phyloP scores from a whole-genome alignment of 2,113 vertebrate genomes.

The Turnix velox region DNA sequence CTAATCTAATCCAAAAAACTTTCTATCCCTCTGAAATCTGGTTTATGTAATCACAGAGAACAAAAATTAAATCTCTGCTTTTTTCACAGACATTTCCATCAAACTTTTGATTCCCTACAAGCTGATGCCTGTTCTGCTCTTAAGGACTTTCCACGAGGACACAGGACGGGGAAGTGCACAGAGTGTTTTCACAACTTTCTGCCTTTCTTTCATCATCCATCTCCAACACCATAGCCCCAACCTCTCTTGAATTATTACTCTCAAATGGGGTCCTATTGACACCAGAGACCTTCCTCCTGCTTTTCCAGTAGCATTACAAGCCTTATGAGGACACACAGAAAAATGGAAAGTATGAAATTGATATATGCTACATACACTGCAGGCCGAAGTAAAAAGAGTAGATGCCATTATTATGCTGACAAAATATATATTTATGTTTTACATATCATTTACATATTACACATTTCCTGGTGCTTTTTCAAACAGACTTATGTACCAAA shows the following conservation, averaged over 20 bases:
- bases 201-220: not conserved
- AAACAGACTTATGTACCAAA: not conserved
- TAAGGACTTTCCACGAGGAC: not conserved
- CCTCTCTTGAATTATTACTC: not conserved
- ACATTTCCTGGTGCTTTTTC: not conserved
- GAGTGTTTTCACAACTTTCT: not conserved
- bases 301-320: not conserved
- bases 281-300: not conserved
- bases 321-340: not conserved
- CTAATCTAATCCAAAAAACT: not conserved
- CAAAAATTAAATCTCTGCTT: not conserved
- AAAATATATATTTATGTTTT: not conserved
- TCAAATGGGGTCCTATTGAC: not conserved
- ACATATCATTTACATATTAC: not conserved
- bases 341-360: not conserved
- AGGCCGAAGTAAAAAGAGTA: not conserved
- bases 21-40: not conserved
- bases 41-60: constrained; percentile 1
- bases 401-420: not conserved
- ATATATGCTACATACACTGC: not conserved
- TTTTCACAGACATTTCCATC: not conserved
- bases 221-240: not conserved
- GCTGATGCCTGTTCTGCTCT: not conserved
- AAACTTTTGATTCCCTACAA: not conserved
- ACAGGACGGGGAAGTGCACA: not conserved